Evolutionary conservation across 2,797 vertebrate species (phyloP).

Genomic region (Ceryle rudis): DNA sequence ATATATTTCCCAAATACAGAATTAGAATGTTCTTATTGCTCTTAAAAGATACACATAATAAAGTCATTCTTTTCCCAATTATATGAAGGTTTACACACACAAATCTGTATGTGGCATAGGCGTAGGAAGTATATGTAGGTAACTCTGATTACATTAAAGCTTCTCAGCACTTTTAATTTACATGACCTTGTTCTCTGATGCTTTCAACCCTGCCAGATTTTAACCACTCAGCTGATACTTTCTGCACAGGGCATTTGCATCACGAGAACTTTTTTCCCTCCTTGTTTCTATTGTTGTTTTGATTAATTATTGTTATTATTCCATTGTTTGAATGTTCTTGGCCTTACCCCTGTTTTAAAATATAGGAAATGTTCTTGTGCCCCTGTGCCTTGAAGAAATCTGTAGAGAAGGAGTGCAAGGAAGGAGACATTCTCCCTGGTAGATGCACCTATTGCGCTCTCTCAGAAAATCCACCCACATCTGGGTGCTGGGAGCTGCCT

Average conservation of each 20-base stretch:
- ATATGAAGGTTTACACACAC: not conserved
- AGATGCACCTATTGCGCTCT: not conserved
- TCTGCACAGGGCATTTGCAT: not conserved
- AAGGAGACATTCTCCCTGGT: not conserved
- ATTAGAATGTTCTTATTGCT: not conserved
- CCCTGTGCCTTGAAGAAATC: not conserved
- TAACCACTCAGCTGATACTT: not conserved
- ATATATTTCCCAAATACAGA: not conserved
- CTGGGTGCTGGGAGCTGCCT: not conserved
- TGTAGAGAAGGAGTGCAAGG: accelerated
- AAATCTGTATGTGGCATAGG: not conserved
- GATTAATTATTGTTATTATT: not conserved
- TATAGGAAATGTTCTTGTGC: not conserved
- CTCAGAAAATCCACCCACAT: not conserved
- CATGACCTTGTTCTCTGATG: not conserved
- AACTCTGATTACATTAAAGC: not conserved
- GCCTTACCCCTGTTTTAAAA: not conserved
- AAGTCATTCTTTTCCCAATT: not conserved
- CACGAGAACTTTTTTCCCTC: not conserved
- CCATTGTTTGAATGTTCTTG: not conserved
- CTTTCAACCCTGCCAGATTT: not conserved
- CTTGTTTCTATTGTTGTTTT: not conserved
- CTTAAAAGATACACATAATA: not conserved
- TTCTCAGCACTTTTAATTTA: not conserved
- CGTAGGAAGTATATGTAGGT: not conserved